Base-by-base conservation (phyloP, 2,113 vertebrate species). In the Bos taurus region DNA sequence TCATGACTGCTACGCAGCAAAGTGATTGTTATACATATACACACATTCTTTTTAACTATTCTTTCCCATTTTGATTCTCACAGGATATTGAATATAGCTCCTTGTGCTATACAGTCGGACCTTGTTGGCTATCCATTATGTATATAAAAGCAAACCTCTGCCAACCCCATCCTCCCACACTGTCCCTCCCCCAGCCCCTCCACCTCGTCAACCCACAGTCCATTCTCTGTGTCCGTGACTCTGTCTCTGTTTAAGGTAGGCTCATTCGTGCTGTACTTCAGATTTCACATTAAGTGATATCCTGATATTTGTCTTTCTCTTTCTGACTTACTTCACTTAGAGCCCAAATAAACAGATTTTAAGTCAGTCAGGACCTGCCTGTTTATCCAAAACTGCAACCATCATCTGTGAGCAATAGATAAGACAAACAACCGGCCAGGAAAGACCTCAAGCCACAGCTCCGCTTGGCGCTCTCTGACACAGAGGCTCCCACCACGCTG, bases 381-480 rank as follows among this genome's bases (percentile, higher is more conserved):
- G 62, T n/a, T 64, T n/a, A 64, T n/a, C 62, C 33, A 19, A n/a
- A 67, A 67, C 62, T 67, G 33, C 33, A 67, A 4, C 3, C 33
- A 67, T n/a, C 62, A 19, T 67, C 33, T n/a, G 62, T 67, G 62
- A 67, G 62, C 62, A 7, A 9, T 3, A n/a, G 33, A 67, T 67
- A n/a, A 67, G 62, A n/a, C 62, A 67, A 67, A 5, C 33, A 9
- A 30, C 26, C 0, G 3, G 43, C 77, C 15, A 10, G 8, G 26
- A 19, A 3, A 80, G 46, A 30, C 77, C 46, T 30, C 46, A 80
- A 17, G 77, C 77, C 77, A 80, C 46, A 30, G 46, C 0, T 5
- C 43, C 1, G 4, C 26, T 8, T 9, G 43, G 26, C 28, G 9
- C 46, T 30, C 26, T 80, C 43, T 0, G 1, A 19, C 15, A 1